Evolutionary conservation across 2,797 vertebrate genomes (phyloP), one percentile per base, ranked within the genome.

Genomic region (Peromyscus attwateri): DNA sequence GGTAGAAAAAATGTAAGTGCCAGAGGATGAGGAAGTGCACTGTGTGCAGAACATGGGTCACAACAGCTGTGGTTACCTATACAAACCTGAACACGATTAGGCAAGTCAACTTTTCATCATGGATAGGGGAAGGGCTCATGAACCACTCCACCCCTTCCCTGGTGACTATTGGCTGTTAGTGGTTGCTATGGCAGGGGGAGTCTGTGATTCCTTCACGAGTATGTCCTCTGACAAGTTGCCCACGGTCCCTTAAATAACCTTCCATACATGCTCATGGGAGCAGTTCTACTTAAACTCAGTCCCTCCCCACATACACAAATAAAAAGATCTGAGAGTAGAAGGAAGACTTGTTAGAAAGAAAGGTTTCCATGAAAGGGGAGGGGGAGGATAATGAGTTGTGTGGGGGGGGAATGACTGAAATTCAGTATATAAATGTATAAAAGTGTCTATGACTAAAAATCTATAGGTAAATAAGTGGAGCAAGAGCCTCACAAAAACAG

Each of bases 121-220:
- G 19, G 49, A 29, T 9, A 37, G 13, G 23, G n/a, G 29, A 73
- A n/a, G 25, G 13, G 7, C 21, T n/a, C 6, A 1, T 25, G 64
- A 70, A 1, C 17, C 19, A 60, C 6, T n/a, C 1, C 1, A 16
- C 17, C 2, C 23, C 68, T 29, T 55, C 25, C 23, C 2, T 1
- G 34, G 23, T 23, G 49, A 40, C 49, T 60, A 0, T 21, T 31
- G 70, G 9, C 9, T 73, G 49, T 29, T 73, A 55, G 27, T 40
- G 46, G 68, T 57, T 37, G 49, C 49, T 43, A 29, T 12, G 16
- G 25, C 3, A 2, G 13, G 12, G 27, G 25, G 16, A 7, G 13
- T 19, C 64, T 57, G 16, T 43, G n/a, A 73, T 88, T 57, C 19
- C 14, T 37, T 40, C n/a, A 2, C 9, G 25, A 37, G 2, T 57